Base-by-base conservation (phyloP, 1,140 invertebrate species). In the Sesamia nonagrioides region DNA sequence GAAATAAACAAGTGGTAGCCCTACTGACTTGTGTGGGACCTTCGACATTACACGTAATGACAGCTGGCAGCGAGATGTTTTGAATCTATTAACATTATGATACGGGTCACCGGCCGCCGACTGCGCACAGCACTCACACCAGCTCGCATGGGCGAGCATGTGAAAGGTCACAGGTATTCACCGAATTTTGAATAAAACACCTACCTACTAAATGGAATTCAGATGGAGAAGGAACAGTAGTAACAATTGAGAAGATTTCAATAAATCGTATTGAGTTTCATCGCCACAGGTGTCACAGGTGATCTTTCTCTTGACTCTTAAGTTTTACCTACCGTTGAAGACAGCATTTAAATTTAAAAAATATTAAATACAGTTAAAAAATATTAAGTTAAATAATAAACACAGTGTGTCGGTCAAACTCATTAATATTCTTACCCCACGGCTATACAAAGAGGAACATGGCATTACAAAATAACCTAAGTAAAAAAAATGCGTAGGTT, bases 41-140 rank as follows among this genome's bases (percentile, higher is more conserved):
- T 72, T 63, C 63, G 37, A 82, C 75, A 82, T 82, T 71, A 75
- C 80, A 71, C 13, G 50, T 78, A 82, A 82, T 82, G 48, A 76
- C 77, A 78, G 77, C 45, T 54, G 42, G 52, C 54, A 40, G 61
- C 42, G 54, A 78, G 76, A 75, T 75, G 63, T 82, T 81, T 81
- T 56, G 66, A 76, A 78, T 78, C 77, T 78, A 78, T 72, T 71
- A 72, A 68, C 68, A 45, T 78, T 52, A 40, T 61, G 61, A 45
- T 27, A 63, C 54, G 76, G 77, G 77, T 78, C 77, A 21, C 66
- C 66, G 42, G 42, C 18, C 63, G 18, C 63, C 9, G 15, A 35
- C 13, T 15, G 18, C 48, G 11, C 17, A 21, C 21, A 11, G 5
- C 7, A 18, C 11, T 15, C 60, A 18, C 54, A 21, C 18, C 9